phyloP scores from a whole-genome alignment of 1,140 invertebrate species.

The Diachasmimorpha longicaudata region DNA sequence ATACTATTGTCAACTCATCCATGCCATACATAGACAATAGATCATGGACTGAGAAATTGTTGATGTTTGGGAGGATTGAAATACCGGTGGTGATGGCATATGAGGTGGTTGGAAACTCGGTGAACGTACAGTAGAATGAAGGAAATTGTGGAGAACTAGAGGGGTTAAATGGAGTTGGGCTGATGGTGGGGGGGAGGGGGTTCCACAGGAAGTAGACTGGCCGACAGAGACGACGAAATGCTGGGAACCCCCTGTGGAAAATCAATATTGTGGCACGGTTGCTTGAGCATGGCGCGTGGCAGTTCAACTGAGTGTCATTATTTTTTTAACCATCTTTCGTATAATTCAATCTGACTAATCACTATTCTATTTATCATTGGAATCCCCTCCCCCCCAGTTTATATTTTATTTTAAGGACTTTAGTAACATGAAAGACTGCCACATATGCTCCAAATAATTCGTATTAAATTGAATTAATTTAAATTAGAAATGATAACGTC shows the following conservation, averaged over 20 bases:
- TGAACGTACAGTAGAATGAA: not conserved
- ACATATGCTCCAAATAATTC: no score
- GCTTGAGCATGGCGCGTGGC: constrained; percentile 51
- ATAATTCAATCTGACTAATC: not conserved
- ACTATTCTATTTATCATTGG: not conserved
- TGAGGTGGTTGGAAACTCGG: not conserved
- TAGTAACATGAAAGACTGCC: no score
- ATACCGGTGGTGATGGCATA: not conserved
- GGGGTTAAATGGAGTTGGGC: no score
- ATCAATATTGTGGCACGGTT: constrained; percentile 54
- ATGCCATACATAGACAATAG: not conserved
- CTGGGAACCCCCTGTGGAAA: constrained; percentile 47
- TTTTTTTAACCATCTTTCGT: not conserved
- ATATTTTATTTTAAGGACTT: no score
- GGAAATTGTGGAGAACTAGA: not conserved
- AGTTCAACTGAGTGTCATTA: constrained; percentile 19
- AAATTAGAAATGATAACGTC: no score
- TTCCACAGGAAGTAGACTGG: not conserved
- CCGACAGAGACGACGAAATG: constrained; percentile 35
- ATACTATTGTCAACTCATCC: not conserved
- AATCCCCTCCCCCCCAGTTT: no score
- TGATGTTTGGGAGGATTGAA: not conserved
- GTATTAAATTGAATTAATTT: no score
- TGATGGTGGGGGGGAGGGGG: not conserved
- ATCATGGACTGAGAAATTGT: not conserved